phyloP scores from a whole-genome alignment of 2,888 invertebrate genomes.

The Protophormia terraenovae region DNA sequence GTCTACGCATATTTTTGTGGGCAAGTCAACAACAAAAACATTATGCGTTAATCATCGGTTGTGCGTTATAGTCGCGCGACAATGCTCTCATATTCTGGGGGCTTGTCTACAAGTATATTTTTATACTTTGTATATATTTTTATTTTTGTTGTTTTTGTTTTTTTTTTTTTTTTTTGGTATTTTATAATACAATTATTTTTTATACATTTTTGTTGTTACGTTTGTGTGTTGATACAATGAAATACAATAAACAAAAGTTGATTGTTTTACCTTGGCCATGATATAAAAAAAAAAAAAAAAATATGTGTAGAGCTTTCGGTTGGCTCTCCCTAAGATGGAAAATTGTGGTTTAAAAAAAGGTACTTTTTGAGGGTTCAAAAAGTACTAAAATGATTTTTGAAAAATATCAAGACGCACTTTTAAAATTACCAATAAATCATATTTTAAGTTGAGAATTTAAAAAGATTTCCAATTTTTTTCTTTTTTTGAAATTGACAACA shows the following conservation, averaged over 20 bases:
- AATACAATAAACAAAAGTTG: slow-evolving; percentile 44
- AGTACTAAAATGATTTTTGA: neutral
- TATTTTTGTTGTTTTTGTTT: slow-evolving; percentile 10
- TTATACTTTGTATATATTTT: too few relatives aligned
- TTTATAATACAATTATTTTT: too few relatives aligned
- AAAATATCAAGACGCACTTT: too few relatives aligned
- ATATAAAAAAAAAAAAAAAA: slow-evolving; percentile 35
- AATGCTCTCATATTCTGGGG: slow-evolving; percentile 54
- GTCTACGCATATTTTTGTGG: slow-evolving; percentile 1
- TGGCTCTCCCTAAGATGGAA: neutral
- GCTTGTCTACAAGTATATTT: slow-evolving; percentile 43
- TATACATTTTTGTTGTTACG: neutral
- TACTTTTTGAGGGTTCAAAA: neutral
- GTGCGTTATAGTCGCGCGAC: slow-evolving; percentile 55
- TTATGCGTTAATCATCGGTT: slow-evolving; percentile 58
- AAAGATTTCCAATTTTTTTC: too few relatives aligned
- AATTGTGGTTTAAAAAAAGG: neutral
- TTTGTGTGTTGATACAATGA: slow-evolving; percentile 26
- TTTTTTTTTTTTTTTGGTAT: too few relatives aligned
- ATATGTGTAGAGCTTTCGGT: neutral
- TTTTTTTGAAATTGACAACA: too few relatives aligned
- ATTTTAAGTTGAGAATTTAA: too few relatives aligned
- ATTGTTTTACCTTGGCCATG: slow-evolving; percentile 62
- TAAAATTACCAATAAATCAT: too few relatives aligned
- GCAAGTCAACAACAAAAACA: slow-evolving; percentile 16